phyloP scores from a whole-genome alignment of 2,888 invertebrate genomes.

The Pimpla rufipes region DNA sequence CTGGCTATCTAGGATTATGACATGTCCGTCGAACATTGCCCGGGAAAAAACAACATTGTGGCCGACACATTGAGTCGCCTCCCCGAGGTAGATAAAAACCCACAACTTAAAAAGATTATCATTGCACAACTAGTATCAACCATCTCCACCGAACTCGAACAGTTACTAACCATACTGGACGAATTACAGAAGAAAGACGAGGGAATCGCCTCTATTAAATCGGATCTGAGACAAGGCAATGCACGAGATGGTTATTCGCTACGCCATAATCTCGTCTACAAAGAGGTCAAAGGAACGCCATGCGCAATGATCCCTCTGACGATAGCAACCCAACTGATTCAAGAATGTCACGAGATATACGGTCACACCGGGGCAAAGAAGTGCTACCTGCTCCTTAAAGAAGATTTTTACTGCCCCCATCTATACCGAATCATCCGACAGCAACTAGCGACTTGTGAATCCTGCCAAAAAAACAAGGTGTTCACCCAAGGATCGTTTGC shows the following conservation, averaged over 20 bases:
- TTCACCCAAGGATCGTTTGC: not conserved
- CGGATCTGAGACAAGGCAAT: not conserved
- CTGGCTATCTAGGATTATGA: constrained; percentile 40
- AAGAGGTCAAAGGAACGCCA: not conserved
- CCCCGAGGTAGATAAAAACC: not conserved
- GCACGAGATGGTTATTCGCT: no score
- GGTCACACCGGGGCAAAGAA: not conserved
- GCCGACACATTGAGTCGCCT: not conserved
- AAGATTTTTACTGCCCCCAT: not conserved
- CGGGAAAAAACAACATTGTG: constrained; percentile 20
- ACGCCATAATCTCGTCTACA: no score
- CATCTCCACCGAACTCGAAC: not conserved
- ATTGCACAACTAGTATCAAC: no score
- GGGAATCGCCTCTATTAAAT: no score
- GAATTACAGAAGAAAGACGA: not conserved
- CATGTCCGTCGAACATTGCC: not conserved
- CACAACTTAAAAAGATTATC: no score
- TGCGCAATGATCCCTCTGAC: not conserved
- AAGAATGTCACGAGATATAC: not conserved
- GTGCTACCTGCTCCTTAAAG: not conserved
- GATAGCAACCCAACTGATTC: not conserved
- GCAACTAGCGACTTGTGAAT: not conserved
- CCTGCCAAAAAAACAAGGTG: not conserved
- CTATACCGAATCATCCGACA: not conserved
- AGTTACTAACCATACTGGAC: not conserved